Evolutionary conservation across 2,797 vertebrate species (phyloP), one percentile per base, ranked within the genome.

Genomic region (Pelochelys cantorii): DNA sequence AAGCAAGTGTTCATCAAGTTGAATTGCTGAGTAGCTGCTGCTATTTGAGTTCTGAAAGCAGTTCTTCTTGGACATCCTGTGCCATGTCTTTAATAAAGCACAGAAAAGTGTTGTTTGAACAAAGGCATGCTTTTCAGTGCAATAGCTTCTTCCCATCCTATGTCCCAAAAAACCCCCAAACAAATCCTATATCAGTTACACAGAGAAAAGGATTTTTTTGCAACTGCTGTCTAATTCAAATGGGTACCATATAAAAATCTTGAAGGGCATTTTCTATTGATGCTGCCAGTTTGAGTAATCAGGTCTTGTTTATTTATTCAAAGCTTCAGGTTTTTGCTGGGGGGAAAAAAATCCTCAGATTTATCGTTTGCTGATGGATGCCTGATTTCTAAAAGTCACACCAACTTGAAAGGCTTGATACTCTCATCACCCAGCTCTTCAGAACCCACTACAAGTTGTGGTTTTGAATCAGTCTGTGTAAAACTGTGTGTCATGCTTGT

Each of bases 301-400:
- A 83, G 4, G 2, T 71, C 92, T 95, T 84, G 53, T 29, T 54
- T 60, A 83, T 20, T 25, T 84, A 54, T 5, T 34, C 81, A 93
- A 81, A 31, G 52, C 7, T 71, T 89, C 0, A 77, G 0, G 85
- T 62, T 92, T 92, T 8, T 94, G 93, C 85, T 79, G 83, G 89
- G 71, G 88, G 77, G 62, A n/a, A 87, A 12, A 88, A 87, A 93
- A 94, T 91, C 86, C 90, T 0, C 84, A 52, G 42, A 88, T 92
- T 94, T 94, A 92, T 94, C 94, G 93, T 94, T 95, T 59, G 29
- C 89, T 92, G 93, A 79, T 93, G 86, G 65, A 37, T 86, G 22
- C 60, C 93, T 93, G 80, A 11, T 93, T 94, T 89, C 79, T 17
- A 42, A 93, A 48, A 92, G 90, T 95, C 0, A 3, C 93, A 95